phyloP scores from a whole-genome alignment of 2,113 vertebrate genomes.

The Hippocampus abdominalis region DNA sequence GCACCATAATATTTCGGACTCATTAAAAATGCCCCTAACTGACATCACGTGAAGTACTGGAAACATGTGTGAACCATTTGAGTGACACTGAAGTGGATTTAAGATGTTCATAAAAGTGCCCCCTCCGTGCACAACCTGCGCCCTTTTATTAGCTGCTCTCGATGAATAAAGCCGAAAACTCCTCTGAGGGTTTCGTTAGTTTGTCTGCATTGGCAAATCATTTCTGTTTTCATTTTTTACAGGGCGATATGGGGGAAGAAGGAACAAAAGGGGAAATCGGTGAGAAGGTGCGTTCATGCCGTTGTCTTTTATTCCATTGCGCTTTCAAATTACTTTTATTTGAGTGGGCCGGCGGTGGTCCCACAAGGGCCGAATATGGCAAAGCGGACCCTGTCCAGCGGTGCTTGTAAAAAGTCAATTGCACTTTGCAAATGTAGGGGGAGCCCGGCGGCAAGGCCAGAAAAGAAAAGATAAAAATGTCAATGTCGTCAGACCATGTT shows the following conservation, averaged over 20 bases:
- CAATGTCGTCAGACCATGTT: no score
- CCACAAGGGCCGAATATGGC: background rate
- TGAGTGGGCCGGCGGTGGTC: no score
- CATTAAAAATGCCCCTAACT: background rate
- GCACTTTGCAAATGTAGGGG: background rate
- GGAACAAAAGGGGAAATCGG: slow-evolving; percentile 86
- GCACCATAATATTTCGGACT: background rate
- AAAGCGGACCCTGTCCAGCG: background rate
- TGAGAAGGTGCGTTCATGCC: slow-evolving; percentile 81
- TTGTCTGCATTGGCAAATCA: background rate
- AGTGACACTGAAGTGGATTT: slow-evolving; percentile 23
- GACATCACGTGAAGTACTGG: slow-evolving; percentile 35
- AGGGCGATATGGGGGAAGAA: slow-evolving; percentile 88
- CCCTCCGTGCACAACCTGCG: background rate
- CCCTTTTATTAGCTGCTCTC: background rate
- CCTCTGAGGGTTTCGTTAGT: slow-evolving; percentile 12
- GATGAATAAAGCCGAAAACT: slow-evolving; percentile 5
- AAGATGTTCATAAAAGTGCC: slow-evolving; percentile 17
- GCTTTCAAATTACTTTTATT: slow-evolving; percentile 9
- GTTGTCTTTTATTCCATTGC: slow-evolving; percentile 12
- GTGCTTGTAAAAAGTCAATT: background rate
- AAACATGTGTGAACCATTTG: slow-evolving; percentile 30
- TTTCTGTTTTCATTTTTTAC: background rate
- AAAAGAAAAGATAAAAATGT: background rate
- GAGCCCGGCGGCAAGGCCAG: background rate